phyloP scores from a whole-genome alignment of 2,797 vertebrate species.

The Cuculus canorus region DNA sequence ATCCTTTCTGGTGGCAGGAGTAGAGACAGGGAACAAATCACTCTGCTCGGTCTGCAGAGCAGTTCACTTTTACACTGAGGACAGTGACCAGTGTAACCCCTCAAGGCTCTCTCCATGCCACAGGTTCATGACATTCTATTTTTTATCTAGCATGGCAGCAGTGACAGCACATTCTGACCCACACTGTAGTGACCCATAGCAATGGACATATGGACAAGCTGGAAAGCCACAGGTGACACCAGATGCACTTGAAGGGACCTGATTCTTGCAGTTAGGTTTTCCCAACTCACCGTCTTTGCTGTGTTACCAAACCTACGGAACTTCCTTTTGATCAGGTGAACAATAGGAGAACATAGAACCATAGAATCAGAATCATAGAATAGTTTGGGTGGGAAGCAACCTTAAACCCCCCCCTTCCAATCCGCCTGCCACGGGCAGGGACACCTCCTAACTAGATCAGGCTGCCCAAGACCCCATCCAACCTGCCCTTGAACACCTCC shows the following conservation, averaged over 20 bases:
- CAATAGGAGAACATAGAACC: not conserved
- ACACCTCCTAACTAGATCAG: too few relatives aligned
- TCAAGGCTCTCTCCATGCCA: not conserved
- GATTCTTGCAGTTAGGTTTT: not conserved
- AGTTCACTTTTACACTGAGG: not conserved
- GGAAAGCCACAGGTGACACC: not conserved
- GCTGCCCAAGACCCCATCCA: too few relatives aligned
- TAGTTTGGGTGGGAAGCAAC: too few relatives aligned
- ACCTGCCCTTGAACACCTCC: too few relatives aligned
- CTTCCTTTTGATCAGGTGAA: not conserved
- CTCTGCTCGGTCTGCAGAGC: not conserved
- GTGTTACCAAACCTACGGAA: not conserved
- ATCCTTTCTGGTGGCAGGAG: not conserved
- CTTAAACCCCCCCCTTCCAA: too few relatives aligned
- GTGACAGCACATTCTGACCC: not conserved
- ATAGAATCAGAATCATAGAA: too few relatives aligned
- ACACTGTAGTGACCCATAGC: rapidly evolving
- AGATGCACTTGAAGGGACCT: not conserved
- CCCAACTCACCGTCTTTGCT: rapidly evolving
- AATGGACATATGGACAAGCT: not conserved
- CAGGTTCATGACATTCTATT: not conserved
- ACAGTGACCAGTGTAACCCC: not conserved
- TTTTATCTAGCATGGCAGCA: not conserved
- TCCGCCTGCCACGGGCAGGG: too few relatives aligned
- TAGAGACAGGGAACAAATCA: not conserved